Base-by-base conservation (phyloP, 2,113 vertebrate species). In the Cyphomyrus discorhynchus region DNA sequence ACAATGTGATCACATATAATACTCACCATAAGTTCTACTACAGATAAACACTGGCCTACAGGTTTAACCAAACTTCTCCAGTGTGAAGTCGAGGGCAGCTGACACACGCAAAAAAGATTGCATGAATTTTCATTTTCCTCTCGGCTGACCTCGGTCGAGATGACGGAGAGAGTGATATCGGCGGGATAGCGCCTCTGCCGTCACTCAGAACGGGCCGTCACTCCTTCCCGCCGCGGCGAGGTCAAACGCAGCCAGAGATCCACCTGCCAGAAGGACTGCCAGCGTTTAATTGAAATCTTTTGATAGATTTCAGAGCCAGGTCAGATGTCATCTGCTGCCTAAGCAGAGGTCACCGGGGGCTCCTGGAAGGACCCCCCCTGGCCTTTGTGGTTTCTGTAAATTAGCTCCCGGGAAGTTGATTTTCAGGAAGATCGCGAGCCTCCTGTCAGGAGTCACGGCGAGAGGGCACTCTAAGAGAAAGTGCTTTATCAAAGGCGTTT, bases 281-380 rank as follows among this genome's bases (percentile, higher is more conserved):
- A 96, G 93, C 85, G 95, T 96, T 96, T 97, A 97, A 97, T 95
- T 97, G 95, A 97, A 97, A 96, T 94, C 93, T 95, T 96, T 94
- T 97, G 96, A 97, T 97, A 95, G 95, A 97, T 97, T 95, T 97
- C 93, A 92, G 93, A 91, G 82, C 89, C 89, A 92, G 94, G 96
- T 97, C 96, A 97, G 94, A 97, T 91, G 92, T 96, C 95, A 95
- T 93, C 93, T 94, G 95, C 94, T 94, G 93, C 93, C 93, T 95
- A 95, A 96, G 94, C 91, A 95, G 91, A 62, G 95, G 95, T 97
- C 95, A 97, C 93, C 47, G 90, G 92, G 90, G 94, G 94, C 94
- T 96, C 93, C 94, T 95, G 92, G 94, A 95, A 93, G 95, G 89
- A 95, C 89, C 88, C 91, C 92, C 95, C 92, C 91, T 95, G 92